These are phyloP conservation scores for Plebejus anna DNA, from an alignment of 2,888 invertebrate genomes.

Conservation along the genomic window DNA sequence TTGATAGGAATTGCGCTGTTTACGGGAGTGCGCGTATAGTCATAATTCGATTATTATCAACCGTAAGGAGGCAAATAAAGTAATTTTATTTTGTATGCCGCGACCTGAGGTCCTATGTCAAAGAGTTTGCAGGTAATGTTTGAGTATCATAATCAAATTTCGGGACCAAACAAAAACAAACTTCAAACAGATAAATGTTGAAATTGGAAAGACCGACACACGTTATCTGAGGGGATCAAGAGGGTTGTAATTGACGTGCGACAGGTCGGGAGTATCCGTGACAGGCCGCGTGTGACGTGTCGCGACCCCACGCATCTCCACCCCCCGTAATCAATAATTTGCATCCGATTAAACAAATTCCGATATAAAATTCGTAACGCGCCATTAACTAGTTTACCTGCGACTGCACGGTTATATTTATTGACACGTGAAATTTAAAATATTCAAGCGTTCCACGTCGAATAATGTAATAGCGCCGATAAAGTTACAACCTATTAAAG, in stretches of 20 bases:
- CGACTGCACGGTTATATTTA: constrained; percentile 36
- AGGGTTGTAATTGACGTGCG: constrained; percentile 58
- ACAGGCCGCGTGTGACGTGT: constrained; percentile 53
- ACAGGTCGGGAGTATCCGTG: constrained; percentile 49
- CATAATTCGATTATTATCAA: neutral
- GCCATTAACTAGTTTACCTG: constrained; percentile 40
- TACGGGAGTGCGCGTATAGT: neutral
- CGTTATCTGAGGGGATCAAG: constrained; percentile 39
- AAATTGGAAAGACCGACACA: constrained; percentile 40
- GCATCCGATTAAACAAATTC: constrained; percentile 36
- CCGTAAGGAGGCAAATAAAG: neutral
- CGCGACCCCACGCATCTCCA: constrained; percentile 22
- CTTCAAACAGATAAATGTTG: constrained; percentile 29
- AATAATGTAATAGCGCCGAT: constrained; percentile 3
- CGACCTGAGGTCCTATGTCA: neutral
- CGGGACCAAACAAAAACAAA: neutral
- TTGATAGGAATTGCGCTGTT: constrained; percentile 3
- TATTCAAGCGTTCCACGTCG: constrained; percentile 15
- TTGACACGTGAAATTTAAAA: constrained; percentile 34
- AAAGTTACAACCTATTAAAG: neutral
- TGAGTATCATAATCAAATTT: neutral
- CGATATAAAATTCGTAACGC: constrained; percentile 38
- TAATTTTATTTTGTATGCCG: neutral
- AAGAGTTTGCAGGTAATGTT: neutral
- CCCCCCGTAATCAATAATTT: constrained; percentile 31